Percentiles rank a stretch among this genome's conserved stretches.
Conservation (phyloP, 2,888 invertebrate genomes). For the Yponomeuta malinellus region DNA sequence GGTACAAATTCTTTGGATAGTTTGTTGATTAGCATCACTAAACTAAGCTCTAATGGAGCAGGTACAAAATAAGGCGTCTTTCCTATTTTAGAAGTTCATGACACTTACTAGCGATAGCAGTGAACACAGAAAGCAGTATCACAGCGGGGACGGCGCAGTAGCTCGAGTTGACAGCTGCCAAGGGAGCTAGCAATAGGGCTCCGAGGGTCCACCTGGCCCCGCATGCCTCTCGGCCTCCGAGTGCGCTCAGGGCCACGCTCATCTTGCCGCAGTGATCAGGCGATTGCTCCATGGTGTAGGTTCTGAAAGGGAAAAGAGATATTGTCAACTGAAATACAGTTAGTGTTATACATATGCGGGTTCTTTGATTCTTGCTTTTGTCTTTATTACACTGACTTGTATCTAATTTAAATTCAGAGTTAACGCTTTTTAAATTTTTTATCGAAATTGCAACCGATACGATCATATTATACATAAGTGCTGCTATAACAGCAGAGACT, state of each 20-base stretch:
- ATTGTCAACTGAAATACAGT: too few species aligned
- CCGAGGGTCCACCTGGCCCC: conserved; percentile 77
- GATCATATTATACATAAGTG: too few species aligned
- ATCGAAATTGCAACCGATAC: too few species aligned
- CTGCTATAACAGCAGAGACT: neutral
- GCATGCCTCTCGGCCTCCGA: conserved; percentile 56
- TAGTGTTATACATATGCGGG: too few species aligned
- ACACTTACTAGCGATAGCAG: conserved; percentile 70
- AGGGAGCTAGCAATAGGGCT: conserved; percentile 72
- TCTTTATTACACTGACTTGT: too few species aligned
- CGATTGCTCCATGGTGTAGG: neutral
- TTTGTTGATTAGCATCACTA: too few species aligned
- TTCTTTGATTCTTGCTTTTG: too few species aligned
- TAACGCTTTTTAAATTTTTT: too few species aligned
- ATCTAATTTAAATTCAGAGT: too few species aligned
- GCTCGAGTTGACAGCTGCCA: conserved; percentile 77
- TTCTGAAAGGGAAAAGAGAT: neutral
- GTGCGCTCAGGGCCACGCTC: conserved; percentile 42
- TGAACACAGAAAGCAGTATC: conserved; percentile 65
- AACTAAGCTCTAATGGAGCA: too few species aligned
- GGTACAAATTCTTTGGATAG: too few species aligned
- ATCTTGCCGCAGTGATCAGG: conserved; percentile 29
- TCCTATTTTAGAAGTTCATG: neutral
- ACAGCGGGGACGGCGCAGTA: conserved; percentile 75
- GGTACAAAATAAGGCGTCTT: too few species aligned